Conservation (phyloP, 2,888 invertebrate species). For the Diabrotica balteata region DNA sequence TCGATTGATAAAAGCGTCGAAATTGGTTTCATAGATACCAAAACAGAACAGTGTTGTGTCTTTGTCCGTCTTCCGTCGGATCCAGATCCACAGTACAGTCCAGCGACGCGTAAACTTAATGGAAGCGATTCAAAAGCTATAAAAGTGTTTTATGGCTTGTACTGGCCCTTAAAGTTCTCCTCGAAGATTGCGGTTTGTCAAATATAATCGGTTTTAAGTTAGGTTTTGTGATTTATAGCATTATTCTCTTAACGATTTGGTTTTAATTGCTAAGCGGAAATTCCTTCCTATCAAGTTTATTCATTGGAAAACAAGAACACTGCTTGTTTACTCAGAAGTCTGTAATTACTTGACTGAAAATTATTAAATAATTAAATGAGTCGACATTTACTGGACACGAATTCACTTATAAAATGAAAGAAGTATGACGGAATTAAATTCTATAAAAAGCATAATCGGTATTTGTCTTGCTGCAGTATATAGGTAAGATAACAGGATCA, state of each 20-base stretch:
- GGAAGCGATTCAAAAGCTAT: slow-evolving; percentile 33
- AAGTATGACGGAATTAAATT: too few species aligned
- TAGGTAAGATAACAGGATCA: too few species aligned
- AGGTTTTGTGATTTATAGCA: slow-evolving; percentile 14
- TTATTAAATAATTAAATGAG: too few species aligned
- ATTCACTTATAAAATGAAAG: too few species aligned
- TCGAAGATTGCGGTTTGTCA: slow-evolving; percentile 21
- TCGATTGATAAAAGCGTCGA: slow-evolving; percentile 10
- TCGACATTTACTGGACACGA: too few species aligned
- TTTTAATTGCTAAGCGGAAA: slow-evolving; percentile 9
- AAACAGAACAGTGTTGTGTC: slow-evolving; percentile 2
- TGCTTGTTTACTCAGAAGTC: too few species aligned
- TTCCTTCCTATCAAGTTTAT: not conserved
- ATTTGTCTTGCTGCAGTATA: too few species aligned
- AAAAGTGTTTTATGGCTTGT: slow-evolving; percentile 43
- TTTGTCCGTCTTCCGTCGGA: slow-evolving; percentile 20
- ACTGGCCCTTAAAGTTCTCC: slow-evolving; percentile 29
- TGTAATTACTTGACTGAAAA: too few species aligned
- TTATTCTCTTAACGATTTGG: slow-evolving; percentile 3
- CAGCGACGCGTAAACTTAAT: slow-evolving; percentile 23
- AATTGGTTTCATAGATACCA: slow-evolving; percentile 6
- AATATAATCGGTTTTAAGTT: slow-evolving; percentile 18
- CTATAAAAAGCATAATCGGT: too few species aligned
- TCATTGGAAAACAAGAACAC: too few species aligned
- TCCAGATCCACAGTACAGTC: slow-evolving; percentile 1